A percentile compares a stretch with the other conserved stretches of the same genome.
These are phyloP conservation scores for Manduca sexta DNA, from an alignment of 1,140 invertebrate genomes.

Conservation along the genomic window DNA sequence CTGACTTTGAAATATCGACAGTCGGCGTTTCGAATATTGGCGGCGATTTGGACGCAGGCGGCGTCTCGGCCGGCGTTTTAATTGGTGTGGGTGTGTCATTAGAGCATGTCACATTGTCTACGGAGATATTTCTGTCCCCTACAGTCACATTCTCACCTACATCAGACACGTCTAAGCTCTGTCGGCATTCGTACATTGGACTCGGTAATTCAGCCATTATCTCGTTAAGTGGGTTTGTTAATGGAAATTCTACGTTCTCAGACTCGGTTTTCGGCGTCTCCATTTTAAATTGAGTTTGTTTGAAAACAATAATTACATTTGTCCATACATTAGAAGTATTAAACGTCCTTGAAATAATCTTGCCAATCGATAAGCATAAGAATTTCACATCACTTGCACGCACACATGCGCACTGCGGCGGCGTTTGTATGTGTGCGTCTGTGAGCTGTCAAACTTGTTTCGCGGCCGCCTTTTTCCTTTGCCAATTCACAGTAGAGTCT, in stretches of 20 bases:
- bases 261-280: no score
- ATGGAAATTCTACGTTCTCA: background rate
- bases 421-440: constrained; percentile 36
- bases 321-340: constrained; percentile 16
- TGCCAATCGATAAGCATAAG: constrained; percentile 65
- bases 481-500: constrained; percentile 10
- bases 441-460: constrained; percentile 67
- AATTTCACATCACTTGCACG: constrained; percentile 61
- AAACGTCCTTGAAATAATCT: constrained; percentile 64
- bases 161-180: constrained; percentile 49
- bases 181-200: constrained; percentile 27
- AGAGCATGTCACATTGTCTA: constrained; percentile 20
- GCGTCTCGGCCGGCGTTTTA: constrained; percentile 18
- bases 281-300: constrained; percentile 4
- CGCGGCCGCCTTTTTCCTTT: constrained; percentile 32
- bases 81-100: constrained; percentile 20
- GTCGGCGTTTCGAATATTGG: constrained; percentile 45
- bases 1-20: constrained; percentile 14
- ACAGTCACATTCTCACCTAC: constrained; percentile 58
- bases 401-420: constrained; percentile 46
- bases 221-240: no score
- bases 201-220: background rate
- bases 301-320: constrained; percentile 8
- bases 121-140: constrained; percentile 36
- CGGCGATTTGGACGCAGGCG: constrained; percentile 22